phyloP scores from a whole-genome alignment of 2,888 invertebrate species.

The Eulithis prunata region DNA sequence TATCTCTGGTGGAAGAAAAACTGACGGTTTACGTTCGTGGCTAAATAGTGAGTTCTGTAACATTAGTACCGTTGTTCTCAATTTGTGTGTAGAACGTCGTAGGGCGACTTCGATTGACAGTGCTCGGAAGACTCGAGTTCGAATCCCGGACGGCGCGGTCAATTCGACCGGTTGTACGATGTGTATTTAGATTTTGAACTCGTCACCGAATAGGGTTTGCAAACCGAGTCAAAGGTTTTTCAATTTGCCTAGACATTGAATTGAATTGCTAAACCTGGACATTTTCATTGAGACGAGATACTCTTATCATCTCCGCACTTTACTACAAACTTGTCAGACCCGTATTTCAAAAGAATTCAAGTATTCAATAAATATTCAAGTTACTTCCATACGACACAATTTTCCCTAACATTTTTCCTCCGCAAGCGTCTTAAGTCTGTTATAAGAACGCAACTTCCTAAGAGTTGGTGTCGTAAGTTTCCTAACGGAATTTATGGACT shows the following conservation, averaged over 20 bases:
- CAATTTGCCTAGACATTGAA: conserved; percentile 11
- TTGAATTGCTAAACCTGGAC: conserved; percentile 1
- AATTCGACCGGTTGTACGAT: conserved; percentile 28
- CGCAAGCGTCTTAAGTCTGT: conserved; percentile 32
- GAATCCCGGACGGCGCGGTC: conserved; percentile 21
- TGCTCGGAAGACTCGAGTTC: conserved; percentile 30
- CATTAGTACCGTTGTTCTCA: conserved; percentile 28
- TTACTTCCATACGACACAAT: conserved; percentile 19
- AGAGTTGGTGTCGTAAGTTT: conserved; percentile 58
- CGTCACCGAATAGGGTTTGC: conserved; percentile 18
- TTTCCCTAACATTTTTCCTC: conserved; percentile 37
- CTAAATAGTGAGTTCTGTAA: conserved; percentile 11
- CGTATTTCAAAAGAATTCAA: conserved; percentile 18
- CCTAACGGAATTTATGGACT: conserved; percentile 54
- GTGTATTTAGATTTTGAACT: conserved; percentile 35
- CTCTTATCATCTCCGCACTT: too few species aligned
- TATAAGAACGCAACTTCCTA: conserved; percentile 42
- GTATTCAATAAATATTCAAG: conserved; percentile 42
- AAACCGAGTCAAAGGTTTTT: conserved; percentile 1
- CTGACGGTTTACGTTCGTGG: background rate
- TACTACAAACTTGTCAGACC: background rate
- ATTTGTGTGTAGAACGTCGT: conserved; percentile 35
- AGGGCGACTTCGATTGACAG: conserved; percentile 34
- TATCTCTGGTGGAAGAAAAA: too few species aligned
- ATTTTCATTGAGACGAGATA: too few species aligned